Conservation (phyloP, 2,113 vertebrate species). For the Sylvilagus bachmani region DNA sequence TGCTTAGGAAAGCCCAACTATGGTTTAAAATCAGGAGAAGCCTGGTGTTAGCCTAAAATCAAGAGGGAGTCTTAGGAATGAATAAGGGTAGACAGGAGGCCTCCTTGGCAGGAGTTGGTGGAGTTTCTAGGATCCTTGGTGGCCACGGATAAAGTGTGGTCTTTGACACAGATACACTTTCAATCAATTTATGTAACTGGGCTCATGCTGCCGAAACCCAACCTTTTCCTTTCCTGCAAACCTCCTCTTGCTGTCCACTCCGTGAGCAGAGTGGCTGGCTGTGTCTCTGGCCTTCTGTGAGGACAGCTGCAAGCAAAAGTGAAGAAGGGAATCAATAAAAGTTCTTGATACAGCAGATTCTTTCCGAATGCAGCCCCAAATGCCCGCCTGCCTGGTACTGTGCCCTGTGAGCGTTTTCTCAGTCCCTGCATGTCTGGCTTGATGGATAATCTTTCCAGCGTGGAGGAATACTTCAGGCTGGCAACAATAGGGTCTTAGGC, state of each 20-base stretch:
- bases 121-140: background rate
- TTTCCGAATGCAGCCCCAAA: background rate
- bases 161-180: background rate
- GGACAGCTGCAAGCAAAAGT: background rate
- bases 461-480: conserved; percentile 54
- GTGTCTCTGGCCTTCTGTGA: background rate
- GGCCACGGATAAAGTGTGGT: background rate
- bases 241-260: background rate
- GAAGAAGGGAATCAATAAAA: conserved; percentile 6
- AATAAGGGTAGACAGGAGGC: background rate
- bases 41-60: background rate
- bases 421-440: conserved; percentile 24
- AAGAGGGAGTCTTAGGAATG: background rate
- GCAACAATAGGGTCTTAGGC: background rate
- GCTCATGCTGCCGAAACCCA: background rate
- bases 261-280: background rate
- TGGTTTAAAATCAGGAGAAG: conserved; percentile 60
- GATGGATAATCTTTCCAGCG: conserved; percentile 58
- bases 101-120: background rate
- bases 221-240: background rate
- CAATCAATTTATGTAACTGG: background rate
- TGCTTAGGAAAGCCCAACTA: background rate
- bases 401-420: conserved; percentile 59
- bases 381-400: conserved; percentile 45
- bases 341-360: conserved; percentile 32